phyloP scores from a whole-genome alignment of 2,113 vertebrate species.

The Charadrius vociferus region DNA sequence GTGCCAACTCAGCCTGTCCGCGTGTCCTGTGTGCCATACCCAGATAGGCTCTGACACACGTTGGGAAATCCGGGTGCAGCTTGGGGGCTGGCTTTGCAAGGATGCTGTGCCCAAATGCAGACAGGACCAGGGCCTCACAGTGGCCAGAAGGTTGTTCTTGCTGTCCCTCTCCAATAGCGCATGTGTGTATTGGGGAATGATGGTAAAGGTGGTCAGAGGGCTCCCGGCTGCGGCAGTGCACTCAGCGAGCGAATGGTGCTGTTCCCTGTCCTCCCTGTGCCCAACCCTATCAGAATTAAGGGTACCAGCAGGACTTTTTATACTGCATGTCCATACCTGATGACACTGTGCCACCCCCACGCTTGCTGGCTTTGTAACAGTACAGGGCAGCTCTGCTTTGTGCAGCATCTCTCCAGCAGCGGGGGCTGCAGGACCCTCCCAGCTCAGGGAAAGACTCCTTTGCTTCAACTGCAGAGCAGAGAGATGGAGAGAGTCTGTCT shows the following conservation, averaged over 20 bases:
- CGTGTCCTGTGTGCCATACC: accelerated
- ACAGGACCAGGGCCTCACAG: not conserved
- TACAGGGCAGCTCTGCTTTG: not conserved
- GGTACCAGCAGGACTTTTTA: not conserved
- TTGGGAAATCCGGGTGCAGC: not conserved
- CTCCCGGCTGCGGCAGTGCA: not conserved
- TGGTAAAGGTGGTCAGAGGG: not conserved
- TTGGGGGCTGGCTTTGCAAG: not conserved
- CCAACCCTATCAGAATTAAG: not conserved
- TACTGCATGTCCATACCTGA: not conserved
- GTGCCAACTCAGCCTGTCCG: accelerated
- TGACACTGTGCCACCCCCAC: accelerated
- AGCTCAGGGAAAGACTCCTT: not conserved
- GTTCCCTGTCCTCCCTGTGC: not conserved
- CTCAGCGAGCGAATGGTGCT: not conserved
- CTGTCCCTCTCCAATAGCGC: not conserved
- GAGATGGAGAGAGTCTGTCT: not conserved
- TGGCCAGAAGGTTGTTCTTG: not conserved
- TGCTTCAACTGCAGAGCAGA: not conserved
- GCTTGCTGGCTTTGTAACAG: not conserved
- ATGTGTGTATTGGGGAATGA: not conserved
- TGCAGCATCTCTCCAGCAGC: not conserved
- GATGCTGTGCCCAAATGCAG: not conserved
- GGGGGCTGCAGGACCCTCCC: not conserved
- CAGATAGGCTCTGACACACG: not conserved